Percentiles rank a stretch among this genome's conserved stretches.
Evolutionary conservation across 2,888 invertebrate genomes (phyloP).

Genomic region (Drosophila pseudotalamancana): DNA sequence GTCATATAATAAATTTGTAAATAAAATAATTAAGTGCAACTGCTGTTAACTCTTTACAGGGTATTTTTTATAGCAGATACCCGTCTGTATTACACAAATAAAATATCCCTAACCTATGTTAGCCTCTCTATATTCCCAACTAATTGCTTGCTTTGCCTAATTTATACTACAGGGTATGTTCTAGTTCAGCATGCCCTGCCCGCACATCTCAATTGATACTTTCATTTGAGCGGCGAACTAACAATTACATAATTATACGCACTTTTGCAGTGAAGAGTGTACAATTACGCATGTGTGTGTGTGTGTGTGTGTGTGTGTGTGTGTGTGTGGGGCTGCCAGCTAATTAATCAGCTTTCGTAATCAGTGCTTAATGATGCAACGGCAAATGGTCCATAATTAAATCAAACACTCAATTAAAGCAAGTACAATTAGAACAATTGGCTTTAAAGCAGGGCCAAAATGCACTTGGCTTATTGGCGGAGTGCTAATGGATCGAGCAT

Average conservation of each 20-base stretch:
- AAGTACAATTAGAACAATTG: slow-evolving; percentile 24
- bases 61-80: too few species aligned
- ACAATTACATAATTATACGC: slow-evolving; percentile 63
- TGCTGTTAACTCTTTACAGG: too few species aligned
- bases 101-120: too few species aligned
- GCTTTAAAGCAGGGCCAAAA: slow-evolving; percentile 13
- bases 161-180: not conserved
- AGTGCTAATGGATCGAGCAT: slow-evolving; percentile 26
- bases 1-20: too few species aligned
- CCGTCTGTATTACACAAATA: too few species aligned
- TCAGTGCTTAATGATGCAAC: slow-evolving; percentile 72
- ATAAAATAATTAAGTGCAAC: too few species aligned
- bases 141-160: not conserved
- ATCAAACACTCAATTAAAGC: slow-evolving; percentile 74
- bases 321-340: slow-evolving; percentile 26
- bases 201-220: not conserved
- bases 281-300: slow-evolving; percentile 23
- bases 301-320: slow-evolving; percentile 4
- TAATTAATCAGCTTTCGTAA: slow-evolving; percentile 68
- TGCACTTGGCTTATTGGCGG: slow-evolving; percentile 35
- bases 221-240: slow-evolving; percentile 1
- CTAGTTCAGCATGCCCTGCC: not conserved
- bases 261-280: slow-evolving; percentile 32
- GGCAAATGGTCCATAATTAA: slow-evolving; percentile 65
- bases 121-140: too few species aligned